Evolutionary conservation across 2,888 invertebrate species (phyloP).

Genomic region (Sipha maydis): DNA sequence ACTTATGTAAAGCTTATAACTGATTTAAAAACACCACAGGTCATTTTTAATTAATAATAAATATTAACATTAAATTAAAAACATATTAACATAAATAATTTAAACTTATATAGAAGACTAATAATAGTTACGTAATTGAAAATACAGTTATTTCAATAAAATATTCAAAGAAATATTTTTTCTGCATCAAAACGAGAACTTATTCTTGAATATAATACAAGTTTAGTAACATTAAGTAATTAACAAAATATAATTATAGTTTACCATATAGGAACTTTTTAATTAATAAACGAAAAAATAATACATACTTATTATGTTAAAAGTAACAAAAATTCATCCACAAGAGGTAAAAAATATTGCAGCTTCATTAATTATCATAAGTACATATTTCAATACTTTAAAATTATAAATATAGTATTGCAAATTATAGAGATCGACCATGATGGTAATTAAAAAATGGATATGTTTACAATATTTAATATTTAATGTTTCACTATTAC

Average conservation of each 20-base stretch:
- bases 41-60: too few relatives aligned
- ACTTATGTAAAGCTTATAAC: too few relatives aligned
- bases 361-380: slow-evolving; percentile 20
- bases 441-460: background rate
- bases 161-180: background rate
- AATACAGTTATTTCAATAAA: background rate
- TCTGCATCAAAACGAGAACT: background rate
- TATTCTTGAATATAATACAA: background rate
- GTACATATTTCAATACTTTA: background rate
- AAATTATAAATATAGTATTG: slow-evolving; percentile 33
- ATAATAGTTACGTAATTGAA: background rate
- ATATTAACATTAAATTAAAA: too few relatives aligned
- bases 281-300: slow-evolving; percentile 21
- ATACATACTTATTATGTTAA: slow-evolving; percentile 7
- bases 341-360: slow-evolving; percentile 35
- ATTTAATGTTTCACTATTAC: background rate
- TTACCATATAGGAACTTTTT: slow-evolving; percentile 56
- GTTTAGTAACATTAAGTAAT: slow-evolving; percentile 28
- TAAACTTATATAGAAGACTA: too few relatives aligned
- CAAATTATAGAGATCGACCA: slow-evolving; percentile 49
- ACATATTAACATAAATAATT: background rate
- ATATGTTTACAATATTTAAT: background rate
- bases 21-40: too few relatives aligned
- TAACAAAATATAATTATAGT: slow-evolving; percentile 12
- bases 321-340: slow-evolving; percentile 38